These are phyloP conservation scores for Diglossa brunneiventris DNA, from an alignment of 2,113 vertebrate species.

Conservation along the genomic window DNA sequence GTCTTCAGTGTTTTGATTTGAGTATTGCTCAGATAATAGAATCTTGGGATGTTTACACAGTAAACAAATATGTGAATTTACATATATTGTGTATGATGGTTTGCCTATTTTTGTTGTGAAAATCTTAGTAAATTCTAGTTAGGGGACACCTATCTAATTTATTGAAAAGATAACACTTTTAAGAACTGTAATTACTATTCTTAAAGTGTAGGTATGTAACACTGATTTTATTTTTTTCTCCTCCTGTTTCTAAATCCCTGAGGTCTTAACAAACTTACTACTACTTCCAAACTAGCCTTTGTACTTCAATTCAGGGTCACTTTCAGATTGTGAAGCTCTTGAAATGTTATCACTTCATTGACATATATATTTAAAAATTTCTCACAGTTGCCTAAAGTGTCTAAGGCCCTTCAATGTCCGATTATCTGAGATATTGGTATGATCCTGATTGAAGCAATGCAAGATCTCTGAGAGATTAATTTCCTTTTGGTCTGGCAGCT, in stretches of 20 bases:
- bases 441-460: background rate
- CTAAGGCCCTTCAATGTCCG: background rate
- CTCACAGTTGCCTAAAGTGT: background rate
- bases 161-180: background rate
- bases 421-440: background rate
- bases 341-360: background rate
- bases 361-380: background rate
- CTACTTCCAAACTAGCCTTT: background rate
- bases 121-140: background rate
- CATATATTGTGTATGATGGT: background rate
- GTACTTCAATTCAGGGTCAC: background rate
- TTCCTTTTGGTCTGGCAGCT: background rate
- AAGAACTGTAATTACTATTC: background rate
- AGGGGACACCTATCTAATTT: background rate
- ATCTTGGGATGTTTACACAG: background rate
- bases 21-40: background rate
- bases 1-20: background rate
- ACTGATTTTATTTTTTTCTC: background rate
- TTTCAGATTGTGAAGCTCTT: background rate
- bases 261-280: background rate
- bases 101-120: background rate
- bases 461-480: background rate
- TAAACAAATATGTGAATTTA: background rate
- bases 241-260: background rate
- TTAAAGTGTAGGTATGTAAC: background rate